Evolutionary conservation across 1,140 invertebrate species (phyloP).

Genomic region (Caenorhabditis tropicalis): DNA sequence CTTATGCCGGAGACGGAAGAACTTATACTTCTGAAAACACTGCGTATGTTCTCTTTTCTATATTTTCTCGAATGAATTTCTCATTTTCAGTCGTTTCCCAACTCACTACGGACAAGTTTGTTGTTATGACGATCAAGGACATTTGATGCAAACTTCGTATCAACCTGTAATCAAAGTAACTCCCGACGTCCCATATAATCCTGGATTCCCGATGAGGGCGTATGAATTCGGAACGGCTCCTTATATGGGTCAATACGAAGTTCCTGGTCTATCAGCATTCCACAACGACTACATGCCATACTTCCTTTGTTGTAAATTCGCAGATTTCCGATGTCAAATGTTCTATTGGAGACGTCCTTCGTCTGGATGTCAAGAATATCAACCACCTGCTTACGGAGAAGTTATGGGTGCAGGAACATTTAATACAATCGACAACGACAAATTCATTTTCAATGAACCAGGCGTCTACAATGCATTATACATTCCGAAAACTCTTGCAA

Average conservation of each 20-base stretch:
- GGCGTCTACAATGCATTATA: slow-evolving; percentile 70
- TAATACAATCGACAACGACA: slow-evolving; percentile 70
- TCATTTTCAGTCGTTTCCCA: slow-evolving; percentile 65
- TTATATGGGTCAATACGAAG: slow-evolving; percentile 71
- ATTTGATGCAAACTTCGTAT: slow-evolving; percentile 71
- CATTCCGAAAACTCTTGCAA: slow-evolving; percentile 68
- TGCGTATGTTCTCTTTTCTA: not conserved
- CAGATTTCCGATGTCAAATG: slow-evolving; percentile 70
- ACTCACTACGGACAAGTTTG: slow-evolving; percentile 72
- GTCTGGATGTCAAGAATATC: slow-evolving; percentile 71
- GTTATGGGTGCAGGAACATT: slow-evolving; percentile 66
- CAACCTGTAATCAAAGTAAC: slow-evolving; percentile 72
- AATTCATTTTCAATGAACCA: slow-evolving; percentile 72
- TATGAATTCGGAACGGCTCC: slow-evolving; percentile 71
- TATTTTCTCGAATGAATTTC: not conserved
- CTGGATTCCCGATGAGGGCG: slow-evolving; percentile 67
- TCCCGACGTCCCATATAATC: slow-evolving; percentile 72
- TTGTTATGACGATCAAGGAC: slow-evolving; percentile 71
- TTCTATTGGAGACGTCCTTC: slow-evolving; percentile 71
- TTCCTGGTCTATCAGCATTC: slow-evolving; percentile 67
- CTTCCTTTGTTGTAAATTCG: slow-evolving; percentile 71
- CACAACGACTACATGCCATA: slow-evolving; percentile 72
- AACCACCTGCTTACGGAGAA: slow-evolving; percentile 66
- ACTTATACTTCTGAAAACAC: slow-evolving; percentile 11
- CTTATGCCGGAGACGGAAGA: slow-evolving; percentile 47